phyloP scores from a whole-genome alignment of 2,797 vertebrate genomes.

The Florisuga fusca region DNA sequence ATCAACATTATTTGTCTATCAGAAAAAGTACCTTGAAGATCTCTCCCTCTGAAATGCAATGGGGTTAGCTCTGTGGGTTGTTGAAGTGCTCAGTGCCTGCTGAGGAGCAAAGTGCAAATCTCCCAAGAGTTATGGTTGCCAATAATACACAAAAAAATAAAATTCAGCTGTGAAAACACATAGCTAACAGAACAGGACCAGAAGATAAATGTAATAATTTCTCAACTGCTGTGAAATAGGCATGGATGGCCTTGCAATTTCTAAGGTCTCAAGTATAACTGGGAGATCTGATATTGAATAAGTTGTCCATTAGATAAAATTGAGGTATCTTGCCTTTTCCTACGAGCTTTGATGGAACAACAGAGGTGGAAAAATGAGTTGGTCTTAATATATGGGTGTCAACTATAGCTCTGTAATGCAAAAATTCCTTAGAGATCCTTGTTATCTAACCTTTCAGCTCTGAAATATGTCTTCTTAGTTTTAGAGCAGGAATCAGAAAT shows the following conservation, averaged over 20 bases:
- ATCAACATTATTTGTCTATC: not conserved
- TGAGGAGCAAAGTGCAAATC: not conserved
- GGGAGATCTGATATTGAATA: not conserved
- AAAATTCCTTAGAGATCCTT: slow-evolving; percentile 4
- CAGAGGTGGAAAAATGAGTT: slow-evolving; percentile 1
- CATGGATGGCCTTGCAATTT: not conserved
- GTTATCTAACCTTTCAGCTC: slow-evolving; percentile 41
- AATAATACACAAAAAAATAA: not conserved
- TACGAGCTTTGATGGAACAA: not conserved
- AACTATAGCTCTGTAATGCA: not conserved
- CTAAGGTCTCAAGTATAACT: not conserved
- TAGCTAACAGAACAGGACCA: not conserved
- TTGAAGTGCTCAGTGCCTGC: not conserved
- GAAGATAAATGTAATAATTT: not conserved
- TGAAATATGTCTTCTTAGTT: slow-evolving; percentile 28
- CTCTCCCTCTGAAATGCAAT: not conserved
- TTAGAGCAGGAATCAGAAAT: slow-evolving; percentile 39
- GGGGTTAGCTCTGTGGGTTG: not conserved
- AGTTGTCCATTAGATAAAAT: slow-evolving; percentile 35
- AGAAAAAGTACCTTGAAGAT: not conserved
- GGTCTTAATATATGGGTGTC: not conserved
- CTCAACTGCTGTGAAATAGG: not conserved
- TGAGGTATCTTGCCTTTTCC: not conserved
- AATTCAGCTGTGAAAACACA: not conserved
- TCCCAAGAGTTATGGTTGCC: not conserved